Evolutionary conservation across 2,113 vertebrate species (phyloP), one percentile per base, ranked within the genome.

Genomic region (Myiopsitta monachus): DNA sequence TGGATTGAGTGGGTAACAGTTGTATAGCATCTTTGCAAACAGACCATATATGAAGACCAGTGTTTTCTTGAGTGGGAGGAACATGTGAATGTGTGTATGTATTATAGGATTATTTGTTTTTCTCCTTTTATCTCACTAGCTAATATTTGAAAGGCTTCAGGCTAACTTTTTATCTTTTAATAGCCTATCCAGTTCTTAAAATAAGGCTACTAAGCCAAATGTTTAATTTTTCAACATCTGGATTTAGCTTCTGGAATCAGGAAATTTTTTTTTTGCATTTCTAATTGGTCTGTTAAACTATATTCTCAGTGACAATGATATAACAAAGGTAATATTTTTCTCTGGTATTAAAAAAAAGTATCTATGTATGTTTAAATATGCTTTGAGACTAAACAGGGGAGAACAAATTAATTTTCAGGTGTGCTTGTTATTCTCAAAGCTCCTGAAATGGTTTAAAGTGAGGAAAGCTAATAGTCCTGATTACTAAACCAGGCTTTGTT

Each of bases 401-500:
- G 46, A 91, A 69, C 15, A 90, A 90, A 84, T 43, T 46, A 28
- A 68, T 61, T 68, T 94, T 90, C 76, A 73, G 33, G 26, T 95
- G 31, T 2, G 1, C 39, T 83, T 73, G 31, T 79, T 85, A 83
- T 69, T 94, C 51, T 88, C 76, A 67, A 87, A 30, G 2, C 44
- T 83, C 67, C 70, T 62, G 31, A 89, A 94, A 83, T 62, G 11
- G 18, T 17, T 54, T 24, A 62, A 88, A 90, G 18, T 47, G 31
- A 90, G 39, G 57, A 73, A 94, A 94, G 33, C 24, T 94, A 83
- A 85, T 77, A 90, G 61, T 77, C 41, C 28, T 85, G 33, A 54
- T 96, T 85, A 93, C 87, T 85, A 90, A 95, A 13, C 68, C 38
- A 87, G 33, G 46, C 51, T 87, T 88, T 76, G 31, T 57, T 94